A percentile compares a stretch with the other conserved stretches of the same genome.
Evolutionary conservation across 1,140 invertebrate genomes (phyloP).

Genomic region (Pinna nobilis): DNA sequence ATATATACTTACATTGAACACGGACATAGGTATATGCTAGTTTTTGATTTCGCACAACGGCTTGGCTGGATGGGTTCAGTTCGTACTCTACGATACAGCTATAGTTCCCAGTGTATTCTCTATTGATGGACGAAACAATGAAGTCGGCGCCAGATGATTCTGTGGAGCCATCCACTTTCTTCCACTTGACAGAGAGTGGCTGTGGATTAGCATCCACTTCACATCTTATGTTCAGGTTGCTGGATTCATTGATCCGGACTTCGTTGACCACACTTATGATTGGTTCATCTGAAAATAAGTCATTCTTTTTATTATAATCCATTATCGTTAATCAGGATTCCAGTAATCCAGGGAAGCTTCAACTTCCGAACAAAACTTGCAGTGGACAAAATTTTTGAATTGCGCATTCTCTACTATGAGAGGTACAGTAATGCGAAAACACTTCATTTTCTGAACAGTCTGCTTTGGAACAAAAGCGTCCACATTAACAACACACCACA

Average conservation of each 20-base stretch:
- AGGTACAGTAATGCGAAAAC: too few species aligned
- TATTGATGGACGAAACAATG: constrained; percentile 33
- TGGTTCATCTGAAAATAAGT: constrained; percentile 47
- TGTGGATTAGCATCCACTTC: constrained; percentile 56
- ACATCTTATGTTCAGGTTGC: constrained; percentile 46
- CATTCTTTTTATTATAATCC: neutral
- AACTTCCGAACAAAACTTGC: neutral
- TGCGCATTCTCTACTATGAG: too few species aligned
- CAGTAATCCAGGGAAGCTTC: too few species aligned
- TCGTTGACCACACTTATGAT: constrained; percentile 35
- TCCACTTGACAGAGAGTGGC: constrained; percentile 46
- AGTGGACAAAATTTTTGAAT: neutral
- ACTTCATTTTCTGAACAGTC: too few species aligned
- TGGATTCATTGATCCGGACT: constrained; percentile 41
- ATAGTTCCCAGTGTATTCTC: constrained; percentile 78
- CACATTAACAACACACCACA: too few species aligned
- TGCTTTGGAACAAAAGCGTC: too few species aligned
- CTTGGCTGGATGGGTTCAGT: constrained; percentile 48
- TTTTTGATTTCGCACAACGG: constrained; percentile 15
- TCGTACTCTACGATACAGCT: constrained; percentile 79
- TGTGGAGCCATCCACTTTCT: constrained; percentile 40
- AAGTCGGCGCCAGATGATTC: constrained; percentile 25
- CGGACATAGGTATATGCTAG: constrained; percentile 41
- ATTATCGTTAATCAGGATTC: too few species aligned
- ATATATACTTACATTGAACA: constrained; percentile 58